Evolutionary conservation across 64 coral and sea anemone genomes (phyloP).

Genomic region (Anthopleura sola): DNA sequence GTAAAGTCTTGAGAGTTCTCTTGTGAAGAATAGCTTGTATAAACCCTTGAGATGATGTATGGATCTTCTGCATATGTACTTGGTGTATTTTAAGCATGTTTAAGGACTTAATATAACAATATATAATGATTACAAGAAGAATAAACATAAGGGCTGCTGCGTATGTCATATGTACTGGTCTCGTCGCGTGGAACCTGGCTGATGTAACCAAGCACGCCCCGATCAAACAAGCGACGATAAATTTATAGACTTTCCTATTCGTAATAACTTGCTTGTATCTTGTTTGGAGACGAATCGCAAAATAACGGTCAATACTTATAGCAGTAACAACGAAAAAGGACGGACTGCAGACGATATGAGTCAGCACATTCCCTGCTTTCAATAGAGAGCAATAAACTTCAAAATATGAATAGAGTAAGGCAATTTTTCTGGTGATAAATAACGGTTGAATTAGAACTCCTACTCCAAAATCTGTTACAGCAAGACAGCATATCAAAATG

Average conservation of each 20-base stretch:
- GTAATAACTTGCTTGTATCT: background rate
- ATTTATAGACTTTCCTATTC: background rate
- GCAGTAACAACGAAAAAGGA: conserved; percentile 36
- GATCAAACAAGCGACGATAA: background rate
- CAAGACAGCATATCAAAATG: conserved; percentile 21
- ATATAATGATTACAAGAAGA: background rate
- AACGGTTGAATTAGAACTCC: conserved; percentile 38
- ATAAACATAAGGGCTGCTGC: background rate
- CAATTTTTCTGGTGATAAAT: conserved; percentile 7
- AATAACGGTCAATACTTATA: conserved; percentile 43
- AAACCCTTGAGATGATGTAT: background rate
- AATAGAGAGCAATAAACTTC: background rate
- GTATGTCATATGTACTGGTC: background rate
- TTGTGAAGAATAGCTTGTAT: background rate
- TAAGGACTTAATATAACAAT: background rate
- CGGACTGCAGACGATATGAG: conserved; percentile 25
- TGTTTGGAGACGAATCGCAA: conserved; percentile 17
- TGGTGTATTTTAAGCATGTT: background rate
- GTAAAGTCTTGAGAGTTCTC: conserved; percentile 14
- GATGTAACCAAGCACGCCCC: background rate
- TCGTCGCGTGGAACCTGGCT: background rate
- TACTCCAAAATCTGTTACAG: conserved; percentile 35
- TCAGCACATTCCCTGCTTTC: conserved; percentile 8
- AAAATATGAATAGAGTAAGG: background rate
- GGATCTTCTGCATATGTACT: background rate